Percentiles rank a stretch among this genome's conserved stretches.
Conservation (phyloP, 1,140 invertebrate species). For the Drosophila baimaii region DNA sequence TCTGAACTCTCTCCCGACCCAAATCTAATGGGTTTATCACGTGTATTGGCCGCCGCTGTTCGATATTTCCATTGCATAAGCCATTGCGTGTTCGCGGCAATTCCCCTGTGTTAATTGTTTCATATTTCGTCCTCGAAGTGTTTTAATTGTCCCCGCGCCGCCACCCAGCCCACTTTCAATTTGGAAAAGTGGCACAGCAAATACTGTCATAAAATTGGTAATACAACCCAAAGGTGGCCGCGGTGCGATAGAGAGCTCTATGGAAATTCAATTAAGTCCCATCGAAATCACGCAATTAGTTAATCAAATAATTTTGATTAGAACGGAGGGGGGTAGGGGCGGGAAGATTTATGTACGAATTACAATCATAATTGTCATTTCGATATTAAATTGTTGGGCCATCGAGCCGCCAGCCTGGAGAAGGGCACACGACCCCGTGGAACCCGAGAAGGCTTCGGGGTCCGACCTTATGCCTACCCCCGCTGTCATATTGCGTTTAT, state of each 20-base stretch:
- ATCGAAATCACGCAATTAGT: slow-evolving; percentile 83
- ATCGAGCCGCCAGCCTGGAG: slow-evolving; percentile 22
- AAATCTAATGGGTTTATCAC: slow-evolving; percentile 64
- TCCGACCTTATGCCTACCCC: slow-evolving; percentile 59
- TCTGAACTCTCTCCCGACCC: slow-evolving; percentile 10
- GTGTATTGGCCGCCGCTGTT: slow-evolving; percentile 25
- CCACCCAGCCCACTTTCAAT: slow-evolving; percentile 54
- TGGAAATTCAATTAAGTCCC: slow-evolving; percentile 81
- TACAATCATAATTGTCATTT: slow-evolving; percentile 76
- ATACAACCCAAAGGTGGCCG: slow-evolving; percentile 19
- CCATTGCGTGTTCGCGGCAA: slow-evolving; percentile 62
- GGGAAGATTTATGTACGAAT: slow-evolving; percentile 75
- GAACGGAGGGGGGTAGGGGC: background rate
- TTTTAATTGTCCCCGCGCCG: slow-evolving; percentile 66
- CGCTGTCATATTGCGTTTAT: slow-evolving; percentile 77
- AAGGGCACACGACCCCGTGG: slow-evolving; percentile 62
- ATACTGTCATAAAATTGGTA: slow-evolving; percentile 57
- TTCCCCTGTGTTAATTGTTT: slow-evolving; percentile 78
- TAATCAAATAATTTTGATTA: slow-evolving; percentile 83
- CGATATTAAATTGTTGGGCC: slow-evolving; percentile 55
- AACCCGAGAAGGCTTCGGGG: slow-evolving; percentile 41
- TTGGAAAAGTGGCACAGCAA: slow-evolving; percentile 72
- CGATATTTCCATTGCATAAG: slow-evolving; percentile 60
- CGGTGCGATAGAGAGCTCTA: slow-evolving; percentile 45
- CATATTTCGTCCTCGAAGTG: slow-evolving; percentile 71